phyloP scores from a whole-genome alignment of 2,113 vertebrate species.

The Aplodontia rufa region DNA sequence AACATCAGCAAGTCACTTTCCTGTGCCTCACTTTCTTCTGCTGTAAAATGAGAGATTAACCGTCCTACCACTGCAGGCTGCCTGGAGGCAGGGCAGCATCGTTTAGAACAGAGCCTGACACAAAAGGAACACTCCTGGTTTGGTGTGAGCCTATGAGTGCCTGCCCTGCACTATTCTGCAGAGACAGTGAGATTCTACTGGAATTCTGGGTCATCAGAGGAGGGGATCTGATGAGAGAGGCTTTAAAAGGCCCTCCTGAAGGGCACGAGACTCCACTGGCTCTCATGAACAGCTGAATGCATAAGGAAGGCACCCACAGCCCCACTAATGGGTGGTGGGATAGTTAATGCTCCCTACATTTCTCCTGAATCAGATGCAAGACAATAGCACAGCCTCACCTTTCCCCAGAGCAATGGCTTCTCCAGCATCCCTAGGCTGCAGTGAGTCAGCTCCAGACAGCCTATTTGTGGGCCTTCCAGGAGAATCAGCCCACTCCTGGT shows the following conservation, averaged over 20 bases:
- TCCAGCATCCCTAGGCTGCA: neutral
- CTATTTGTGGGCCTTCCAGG: neutral
- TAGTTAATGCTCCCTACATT: neutral
- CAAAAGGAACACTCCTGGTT: neutral
- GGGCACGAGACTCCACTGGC: neutral
- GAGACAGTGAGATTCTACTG: neutral
- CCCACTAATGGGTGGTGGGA: neutral
- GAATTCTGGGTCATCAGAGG: neutral
- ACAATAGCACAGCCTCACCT: neutral
- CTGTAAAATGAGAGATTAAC: neutral
- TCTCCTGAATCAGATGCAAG: neutral
- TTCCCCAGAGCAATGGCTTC: accelerated
- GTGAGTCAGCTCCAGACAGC: neutral
- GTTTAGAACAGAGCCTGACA: neutral
- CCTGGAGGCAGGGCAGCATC: neutral
- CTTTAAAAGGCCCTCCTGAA: neutral
- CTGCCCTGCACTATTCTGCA: too few relatives aligned
- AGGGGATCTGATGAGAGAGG: neutral
- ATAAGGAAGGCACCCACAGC: neutral
- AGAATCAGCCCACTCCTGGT: neutral
- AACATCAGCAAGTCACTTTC: neutral
- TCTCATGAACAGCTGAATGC: neutral
- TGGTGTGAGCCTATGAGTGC: neutral
- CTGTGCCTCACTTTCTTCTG: neutral
- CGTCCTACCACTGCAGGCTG: neutral